Evolutionary conservation across 2,888 invertebrate species (phyloP).

Genomic region (Leptarthrus brevirostris): DNA sequence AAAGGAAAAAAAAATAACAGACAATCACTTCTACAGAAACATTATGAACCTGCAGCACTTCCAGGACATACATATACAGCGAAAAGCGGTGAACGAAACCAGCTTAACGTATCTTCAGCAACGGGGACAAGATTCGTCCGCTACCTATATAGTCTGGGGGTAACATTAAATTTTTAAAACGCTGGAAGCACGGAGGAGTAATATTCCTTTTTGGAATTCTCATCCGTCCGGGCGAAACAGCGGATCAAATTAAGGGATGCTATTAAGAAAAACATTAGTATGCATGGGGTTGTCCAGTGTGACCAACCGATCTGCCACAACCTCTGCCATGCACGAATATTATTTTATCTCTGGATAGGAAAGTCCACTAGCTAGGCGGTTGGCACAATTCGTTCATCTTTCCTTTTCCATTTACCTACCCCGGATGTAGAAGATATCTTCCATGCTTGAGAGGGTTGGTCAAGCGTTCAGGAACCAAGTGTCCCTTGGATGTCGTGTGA

Average conservation of each 20-base stretch:
- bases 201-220: conserved; percentile 44
- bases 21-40: conserved; percentile 21
- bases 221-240: conserved; percentile 50
- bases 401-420: conserved; percentile 2
- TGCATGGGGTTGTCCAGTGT: conserved; percentile 53
- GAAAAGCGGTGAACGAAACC: background rate
- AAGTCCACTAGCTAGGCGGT: conserved; percentile 27
- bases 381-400: background rate
- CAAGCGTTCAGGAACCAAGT: conserved; percentile 9
- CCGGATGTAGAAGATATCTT: conserved; percentile 40
- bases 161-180: conserved; percentile 39
- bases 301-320: conserved; percentile 51
- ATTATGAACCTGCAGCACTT: background rate
- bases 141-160: conserved; percentile 3
- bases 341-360: conserved; percentile 43
- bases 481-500: conserved; percentile 31
- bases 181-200: conserved; percentile 15
- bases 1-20: background rate
- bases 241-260: conserved; percentile 54
- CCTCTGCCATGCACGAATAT: conserved; percentile 49
- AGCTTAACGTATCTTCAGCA: conserved; percentile 36
- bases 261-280: conserved; percentile 54
- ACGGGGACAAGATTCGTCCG: background rate
- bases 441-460: conserved; percentile 26
- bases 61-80: background rate